A percentile compares a stretch with the other conserved stretches of the same genome.
phyloP scores from a whole-genome alignment of 2,797 vertebrate genomes.

The Limnodromus scolopaceus region DNA sequence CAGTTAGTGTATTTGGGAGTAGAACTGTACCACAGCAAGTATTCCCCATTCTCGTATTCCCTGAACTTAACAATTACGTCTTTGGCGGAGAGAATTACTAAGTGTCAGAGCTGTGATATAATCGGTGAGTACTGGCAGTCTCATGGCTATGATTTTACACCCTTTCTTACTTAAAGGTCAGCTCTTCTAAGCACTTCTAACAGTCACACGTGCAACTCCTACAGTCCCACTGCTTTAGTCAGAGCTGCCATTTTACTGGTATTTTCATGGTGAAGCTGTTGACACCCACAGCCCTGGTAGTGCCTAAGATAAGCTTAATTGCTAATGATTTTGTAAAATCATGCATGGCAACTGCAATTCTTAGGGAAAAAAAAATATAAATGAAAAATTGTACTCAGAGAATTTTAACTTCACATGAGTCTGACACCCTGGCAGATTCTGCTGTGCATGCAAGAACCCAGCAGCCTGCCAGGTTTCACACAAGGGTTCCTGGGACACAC shows the following conservation, averaged over 20 bases:
- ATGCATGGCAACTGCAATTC: background rate
- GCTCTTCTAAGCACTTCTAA: background rate
- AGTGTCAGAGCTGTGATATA: background rate
- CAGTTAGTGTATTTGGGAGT: background rate
- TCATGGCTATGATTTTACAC: background rate
- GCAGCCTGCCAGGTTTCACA: background rate
- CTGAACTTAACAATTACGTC: background rate
- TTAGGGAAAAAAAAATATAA: background rate
- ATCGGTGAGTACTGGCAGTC: background rate
- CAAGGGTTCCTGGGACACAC: background rate
- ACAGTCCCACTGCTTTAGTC: background rate
- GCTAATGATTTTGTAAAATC: background rate
- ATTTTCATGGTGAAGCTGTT: background rate
- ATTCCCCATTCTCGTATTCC: background rate
- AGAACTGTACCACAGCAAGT: background rate
- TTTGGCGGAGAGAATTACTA: background rate
- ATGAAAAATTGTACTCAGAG: background rate
- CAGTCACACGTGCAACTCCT: rapidly evolving
- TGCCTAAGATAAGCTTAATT: background rate
- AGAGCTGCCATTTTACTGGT: background rate
- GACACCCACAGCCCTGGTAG: background rate
- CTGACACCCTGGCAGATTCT: background rate
- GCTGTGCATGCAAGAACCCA: background rate
- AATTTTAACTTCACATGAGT: background rate
- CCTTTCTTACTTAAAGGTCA: background rate